Conservation (phyloP, 2,113 vertebrate species). For the Cololabis saira region DNA sequence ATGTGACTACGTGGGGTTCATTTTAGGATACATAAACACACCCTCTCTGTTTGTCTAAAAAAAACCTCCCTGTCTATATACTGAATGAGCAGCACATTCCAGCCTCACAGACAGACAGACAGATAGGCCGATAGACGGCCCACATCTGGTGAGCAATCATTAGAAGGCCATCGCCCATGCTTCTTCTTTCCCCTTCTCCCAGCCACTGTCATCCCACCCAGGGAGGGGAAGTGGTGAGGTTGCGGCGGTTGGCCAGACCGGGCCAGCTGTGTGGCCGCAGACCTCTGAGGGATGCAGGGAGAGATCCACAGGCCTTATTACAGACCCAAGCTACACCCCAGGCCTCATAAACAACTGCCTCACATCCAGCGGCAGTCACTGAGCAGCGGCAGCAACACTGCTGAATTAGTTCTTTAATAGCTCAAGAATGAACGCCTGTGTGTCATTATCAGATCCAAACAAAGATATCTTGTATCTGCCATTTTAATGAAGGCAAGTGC, state of each 20-base stretch:
- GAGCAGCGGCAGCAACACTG: constrained; percentile 52
- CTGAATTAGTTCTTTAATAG: constrained; percentile 48
- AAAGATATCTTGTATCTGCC: constrained; percentile 2
- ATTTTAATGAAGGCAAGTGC: constrained; percentile 8
- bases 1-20: constrained; percentile 64
- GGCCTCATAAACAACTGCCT: constrained; percentile 76
- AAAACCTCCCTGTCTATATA: constrained; percentile 33
- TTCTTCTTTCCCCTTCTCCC: constrained; percentile 39
- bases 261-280: constrained; percentile 79
- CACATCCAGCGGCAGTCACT: constrained; percentile 53
- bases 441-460: constrained; percentile 35
- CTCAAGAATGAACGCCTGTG: constrained; percentile 13
- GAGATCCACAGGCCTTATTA: constrained; percentile 75
- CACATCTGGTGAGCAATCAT: constrained; percentile 61
- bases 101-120: constrained; percentile 39
- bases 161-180: constrained; percentile 51
- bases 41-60: constrained; percentile 55
- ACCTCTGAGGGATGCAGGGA: constrained; percentile 68
- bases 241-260: constrained; percentile 72
- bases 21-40: constrained; percentile 67
- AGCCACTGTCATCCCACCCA: constrained; percentile 79
- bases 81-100: constrained; percentile 65
- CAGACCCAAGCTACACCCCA: constrained; percentile 68
- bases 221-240: constrained; percentile 82
- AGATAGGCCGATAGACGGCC: constrained; percentile 51